phyloP scores from a whole-genome alignment of 2,888 invertebrate species.

The Apamea epomidion region DNA sequence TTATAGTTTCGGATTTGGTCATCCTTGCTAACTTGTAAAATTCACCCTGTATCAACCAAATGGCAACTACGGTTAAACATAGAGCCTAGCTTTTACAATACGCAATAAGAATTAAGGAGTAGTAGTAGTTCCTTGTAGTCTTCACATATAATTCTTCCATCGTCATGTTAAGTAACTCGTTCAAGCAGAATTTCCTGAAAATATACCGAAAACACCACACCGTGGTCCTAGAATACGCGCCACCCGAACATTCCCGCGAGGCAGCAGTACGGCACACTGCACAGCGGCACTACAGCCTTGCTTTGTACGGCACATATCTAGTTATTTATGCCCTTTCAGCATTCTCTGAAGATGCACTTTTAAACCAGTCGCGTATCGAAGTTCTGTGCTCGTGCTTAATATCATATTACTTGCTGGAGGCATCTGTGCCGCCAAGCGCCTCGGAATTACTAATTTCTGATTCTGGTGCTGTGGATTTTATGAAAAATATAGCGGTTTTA shows the following conservation, averaged over 20 bases:
- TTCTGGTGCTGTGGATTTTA: slow-evolving; percentile 1
- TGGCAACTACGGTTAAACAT: neutral
- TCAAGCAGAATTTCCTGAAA: neutral
- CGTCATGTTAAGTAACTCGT: neutral
- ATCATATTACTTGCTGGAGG: slow-evolving; percentile 49
- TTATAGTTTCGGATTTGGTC: neutral
- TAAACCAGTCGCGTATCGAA: slow-evolving; percentile 49
- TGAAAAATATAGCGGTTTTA: slow-evolving; percentile 33
- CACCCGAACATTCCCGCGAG: slow-evolving; percentile 25
- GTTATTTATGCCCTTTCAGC: slow-evolving; percentile 64
- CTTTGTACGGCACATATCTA: slow-evolving; percentile 51
- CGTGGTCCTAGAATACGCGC: neutral
- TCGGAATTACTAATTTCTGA: slow-evolving; percentile 36
- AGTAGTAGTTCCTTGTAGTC: neutral
- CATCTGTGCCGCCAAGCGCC: slow-evolving; percentile 32
- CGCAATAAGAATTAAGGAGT: neutral
- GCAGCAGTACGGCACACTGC: slow-evolving; percentile 10
- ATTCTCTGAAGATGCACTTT: slow-evolving; percentile 57
- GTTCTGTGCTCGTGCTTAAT: slow-evolving; percentile 35
- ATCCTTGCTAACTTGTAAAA: neutral
- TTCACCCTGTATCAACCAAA: neutral
- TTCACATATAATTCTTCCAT: neutral
- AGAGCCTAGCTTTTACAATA: neutral
- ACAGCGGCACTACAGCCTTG: slow-evolving; percentile 9
- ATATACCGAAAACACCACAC: neutral